Evolutionary conservation across 2,113 vertebrate species (phyloP), one percentile per base, ranked within the genome.

Genomic region (Dicrurus megarhynchus): DNA sequence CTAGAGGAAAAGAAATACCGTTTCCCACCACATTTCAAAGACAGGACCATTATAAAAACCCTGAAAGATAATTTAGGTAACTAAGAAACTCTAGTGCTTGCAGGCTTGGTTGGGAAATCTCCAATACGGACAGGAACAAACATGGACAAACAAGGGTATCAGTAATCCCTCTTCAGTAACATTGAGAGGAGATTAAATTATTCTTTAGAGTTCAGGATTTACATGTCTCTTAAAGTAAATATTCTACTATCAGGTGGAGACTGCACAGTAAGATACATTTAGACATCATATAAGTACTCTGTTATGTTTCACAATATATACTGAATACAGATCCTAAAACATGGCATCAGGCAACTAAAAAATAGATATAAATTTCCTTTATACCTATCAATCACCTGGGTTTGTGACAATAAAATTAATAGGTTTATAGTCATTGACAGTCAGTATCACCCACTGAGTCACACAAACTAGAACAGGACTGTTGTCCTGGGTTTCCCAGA

Each of bases 401-500:
- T 77, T 85, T 85, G 22, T 85, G 85, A 92, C 63, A 88, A 71
- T 37, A 92, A 85, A 95, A 95, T 83, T 80, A 85, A 60, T 8
- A 83, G 35, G 7, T 88, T 90, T 89, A 67, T 30, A 91, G 60
- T 69, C 42, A 87, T 0, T 5, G 3, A 26, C 37, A 88, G 78
- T 76, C 41, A 93, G 4, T 61, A 57, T 46, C 46, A 49, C 30
- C 41, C 46, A 53, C 15, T 47, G 27, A 90, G 33, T 53, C 74
- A 82, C 6, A 1, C 21, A 41, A 59, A 83, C 53, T 59, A 80
- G 50, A 79, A 91, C 5, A 76, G 32, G 85, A 84, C 64, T 74
- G 13, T 13, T 19, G 4, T 65, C 33, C 70, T 50, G 37, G 4
- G 10, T 44, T 88, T 76, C 33, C 6, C 14, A 87, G 44, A 68